Evolutionary conservation across 2,888 invertebrate genomes (phyloP).

Genomic region (Tenthredo distinguenda): DNA sequence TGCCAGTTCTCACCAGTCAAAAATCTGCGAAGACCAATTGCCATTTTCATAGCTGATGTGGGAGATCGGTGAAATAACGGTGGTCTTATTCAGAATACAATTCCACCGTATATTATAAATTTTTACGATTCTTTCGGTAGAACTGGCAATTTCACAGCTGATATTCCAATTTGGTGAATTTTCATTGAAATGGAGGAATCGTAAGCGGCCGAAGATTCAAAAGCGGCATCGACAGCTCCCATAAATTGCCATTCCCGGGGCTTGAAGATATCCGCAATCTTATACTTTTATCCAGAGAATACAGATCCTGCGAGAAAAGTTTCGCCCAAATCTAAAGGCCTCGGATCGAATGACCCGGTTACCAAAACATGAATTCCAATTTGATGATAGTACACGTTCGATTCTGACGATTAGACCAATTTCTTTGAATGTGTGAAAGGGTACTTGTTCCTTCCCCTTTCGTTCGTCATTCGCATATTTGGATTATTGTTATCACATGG

Average conservation of each 20-base stretch:
- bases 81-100: neutral
- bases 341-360: neutral
- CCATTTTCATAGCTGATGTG: neutral
- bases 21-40: slow-evolving; percentile 2
- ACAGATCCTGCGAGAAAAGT: neutral
- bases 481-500: neutral
- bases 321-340: neutral
- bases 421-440: neutral
- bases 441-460: too few relatives aligned
- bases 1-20: neutral
- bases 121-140: neutral
- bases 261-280: neutral
- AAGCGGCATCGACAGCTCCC: neutral
- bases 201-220: neutral
- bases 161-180: neutral
- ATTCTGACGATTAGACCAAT: neutral
- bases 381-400: neutral
- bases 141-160: slow-evolving; percentile 2
- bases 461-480: neutral
- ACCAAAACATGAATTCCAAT: neutral
- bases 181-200: neutral
- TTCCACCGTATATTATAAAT: neutral
- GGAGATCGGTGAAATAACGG: neutral
- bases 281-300: neutral
- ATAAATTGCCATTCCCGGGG: neutral